Percentiles rank a stretch among this genome's conserved stretches.
Conservation (phyloP, 2,888 invertebrate genomes). For the Lacanobia wlatinum region DNA sequence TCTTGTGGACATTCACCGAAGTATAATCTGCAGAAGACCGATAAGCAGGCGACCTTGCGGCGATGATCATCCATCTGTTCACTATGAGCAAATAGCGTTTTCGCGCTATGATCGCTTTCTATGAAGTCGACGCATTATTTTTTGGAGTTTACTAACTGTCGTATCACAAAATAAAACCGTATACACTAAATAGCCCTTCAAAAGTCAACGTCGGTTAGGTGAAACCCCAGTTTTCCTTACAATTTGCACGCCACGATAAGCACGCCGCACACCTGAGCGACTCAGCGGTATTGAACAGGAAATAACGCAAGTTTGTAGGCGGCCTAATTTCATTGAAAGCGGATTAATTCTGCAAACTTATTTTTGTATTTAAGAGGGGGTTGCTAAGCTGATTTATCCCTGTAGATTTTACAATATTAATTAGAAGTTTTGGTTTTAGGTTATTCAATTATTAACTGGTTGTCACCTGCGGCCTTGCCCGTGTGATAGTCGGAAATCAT, state of each 20-base stretch:
- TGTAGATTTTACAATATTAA: conserved; percentile 9
- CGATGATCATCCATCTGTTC: too few species aligned
- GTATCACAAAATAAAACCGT: conserved; percentile 10
- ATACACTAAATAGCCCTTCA: conserved; percentile 7
- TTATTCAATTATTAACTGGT: background rate
- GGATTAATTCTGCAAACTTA: conserved; percentile 33
- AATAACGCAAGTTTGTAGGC: conserved; percentile 45
- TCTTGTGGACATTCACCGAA: too few species aligned
- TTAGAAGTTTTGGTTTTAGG: conserved; percentile 8
- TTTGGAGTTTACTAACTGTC: too few species aligned
- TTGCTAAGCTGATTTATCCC: conserved; percentile 16
- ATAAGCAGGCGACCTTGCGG: too few species aligned
- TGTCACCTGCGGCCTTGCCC: too few species aligned
- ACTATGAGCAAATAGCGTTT: too few species aligned
- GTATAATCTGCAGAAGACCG: too few species aligned
- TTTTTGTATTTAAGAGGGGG: conserved; percentile 18
- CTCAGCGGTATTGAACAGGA: conserved; percentile 41
- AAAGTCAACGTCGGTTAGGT: conserved; percentile 38
- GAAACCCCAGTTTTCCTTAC: conserved; percentile 56
- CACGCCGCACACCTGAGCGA: conserved; percentile 49
- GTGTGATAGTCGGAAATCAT: too few species aligned
- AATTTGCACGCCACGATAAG: conserved; percentile 59
- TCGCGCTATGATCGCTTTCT: too few species aligned
- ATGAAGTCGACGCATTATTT: too few species aligned
- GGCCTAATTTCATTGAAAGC: conserved; percentile 40